Base-by-base conservation (phyloP, 2,888 invertebrate genomes). In the Caenorhabditis macrosperma region DNA sequence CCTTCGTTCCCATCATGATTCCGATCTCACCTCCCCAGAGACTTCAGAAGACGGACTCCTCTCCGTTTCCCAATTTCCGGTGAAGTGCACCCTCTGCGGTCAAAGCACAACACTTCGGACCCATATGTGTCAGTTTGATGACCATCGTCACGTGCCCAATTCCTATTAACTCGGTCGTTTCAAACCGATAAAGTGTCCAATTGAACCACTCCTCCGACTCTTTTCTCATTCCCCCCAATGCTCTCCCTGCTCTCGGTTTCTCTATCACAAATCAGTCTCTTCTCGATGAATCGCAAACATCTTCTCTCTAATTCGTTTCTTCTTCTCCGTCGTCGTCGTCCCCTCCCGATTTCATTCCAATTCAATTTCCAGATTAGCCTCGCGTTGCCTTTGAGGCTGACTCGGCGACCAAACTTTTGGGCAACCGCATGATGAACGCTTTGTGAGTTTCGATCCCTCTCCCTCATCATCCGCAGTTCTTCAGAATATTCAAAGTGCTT, bases 401-500 rank as follows among this genome's bases (percentile, higher is more conserved):
- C 41, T 59, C 52, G 35, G 35, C 57, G 35, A 61, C 55, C 71
- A 71, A 71, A 61, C 63, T 61, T 63, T 71, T 71, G 71, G 71
- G 71, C 46, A 26, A n/a, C 33, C 4, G 30, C 54, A 44, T 41
- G 35, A 71, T 63, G 71, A 71, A 71, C 55, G 71, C 61, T 55
- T 61, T 63, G 71, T 71, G 35, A 71, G 71, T 71, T 63, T 46
- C 26, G 1, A 9, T 15, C 10, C 17, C 20, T 20, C n/a, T 10
- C 26, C 20, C 10, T 26, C 10, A 44, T 4, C 17, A 33, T 30
- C 38, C 24, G 35, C 17, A 1, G 3, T 50, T 33, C 5, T 35
- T 9, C 64, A 72, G 72, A 64, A 30, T 61, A 61, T 22, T 61
- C 12, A 55, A 63, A 6, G 46, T 55, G 15, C 44, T 55, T 15